A percentile compares a stretch with the other conserved stretches of the same genome.
phyloP scores from a whole-genome alignment of 1,140 invertebrate species.

The Parapsyche elsis region DNA sequence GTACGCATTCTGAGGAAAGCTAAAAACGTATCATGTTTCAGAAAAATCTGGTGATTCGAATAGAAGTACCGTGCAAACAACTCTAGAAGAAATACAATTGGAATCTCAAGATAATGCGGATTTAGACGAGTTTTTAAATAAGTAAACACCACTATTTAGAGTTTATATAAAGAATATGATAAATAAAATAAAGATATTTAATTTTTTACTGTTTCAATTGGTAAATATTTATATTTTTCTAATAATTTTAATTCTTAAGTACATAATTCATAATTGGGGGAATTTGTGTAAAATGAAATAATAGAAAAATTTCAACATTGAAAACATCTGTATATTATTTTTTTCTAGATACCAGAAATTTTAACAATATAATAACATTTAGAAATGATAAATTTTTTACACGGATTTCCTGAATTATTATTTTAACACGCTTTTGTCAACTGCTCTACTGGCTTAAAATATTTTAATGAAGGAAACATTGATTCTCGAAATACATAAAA shows the following conservation, averaged over 20 bases:
- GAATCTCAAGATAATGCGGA: slow-evolving; percentile 47
- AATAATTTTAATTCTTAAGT: too few relatives aligned
- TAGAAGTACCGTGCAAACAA: not conserved
- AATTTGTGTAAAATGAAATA: not conserved
- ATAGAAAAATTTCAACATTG: slow-evolving; percentile 31
- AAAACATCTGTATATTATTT: slow-evolving; percentile 43
- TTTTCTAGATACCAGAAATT: slow-evolving; percentile 46
- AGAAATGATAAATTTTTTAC: slow-evolving; percentile 33
- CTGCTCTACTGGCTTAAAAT: too few relatives aligned
- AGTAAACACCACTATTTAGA: slow-evolving; percentile 9
- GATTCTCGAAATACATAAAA: too few relatives aligned
- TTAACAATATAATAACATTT: slow-evolving; percentile 39
- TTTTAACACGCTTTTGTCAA: too few relatives aligned
- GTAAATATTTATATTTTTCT: too few relatives aligned
- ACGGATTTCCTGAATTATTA: not conserved
- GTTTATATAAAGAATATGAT: too few relatives aligned
- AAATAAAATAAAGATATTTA: too few relatives aligned
- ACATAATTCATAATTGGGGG: not conserved
- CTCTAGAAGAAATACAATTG: slow-evolving; percentile 51
- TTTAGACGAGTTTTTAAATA: slow-evolving; percentile 50
- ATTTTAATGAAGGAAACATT: too few relatives aligned
- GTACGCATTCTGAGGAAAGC: too few relatives aligned
- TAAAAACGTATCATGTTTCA: too few relatives aligned
- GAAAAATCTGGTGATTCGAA: slow-evolving; percentile 12
- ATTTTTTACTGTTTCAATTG: too few relatives aligned